Percentiles rank a stretch among this genome's conserved stretches.
Evolutionary conservation across 2,797 vertebrate species (phyloP).

Genomic region (Gymnopithys bicolor): DNA sequence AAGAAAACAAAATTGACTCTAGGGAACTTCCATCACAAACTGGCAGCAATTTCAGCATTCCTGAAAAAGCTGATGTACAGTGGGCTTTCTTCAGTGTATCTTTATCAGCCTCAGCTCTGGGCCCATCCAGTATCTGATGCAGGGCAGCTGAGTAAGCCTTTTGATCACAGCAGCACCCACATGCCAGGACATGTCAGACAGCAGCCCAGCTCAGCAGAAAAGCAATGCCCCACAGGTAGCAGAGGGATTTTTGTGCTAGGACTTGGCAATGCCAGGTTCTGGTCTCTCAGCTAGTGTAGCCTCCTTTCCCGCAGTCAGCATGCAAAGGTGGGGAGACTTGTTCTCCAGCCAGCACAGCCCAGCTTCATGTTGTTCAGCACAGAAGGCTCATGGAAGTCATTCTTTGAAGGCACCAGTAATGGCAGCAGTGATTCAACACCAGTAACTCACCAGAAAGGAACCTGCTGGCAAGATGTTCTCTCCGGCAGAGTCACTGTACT

Average conservation of each 20-base stretch:
- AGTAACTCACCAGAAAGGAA: background rate
- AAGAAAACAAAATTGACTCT: background rate
- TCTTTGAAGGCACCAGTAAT: background rate
- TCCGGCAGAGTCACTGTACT: rapidly evolving
- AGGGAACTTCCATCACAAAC: background rate
- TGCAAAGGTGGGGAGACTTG: background rate
- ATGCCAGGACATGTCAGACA: background rate
- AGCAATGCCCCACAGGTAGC: background rate
- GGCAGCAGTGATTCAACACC: background rate
- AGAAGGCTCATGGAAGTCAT: background rate
- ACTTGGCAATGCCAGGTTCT: background rate
- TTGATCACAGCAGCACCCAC: slow-evolving; percentile 9
- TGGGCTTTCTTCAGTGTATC: background rate
- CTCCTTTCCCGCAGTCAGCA: background rate
- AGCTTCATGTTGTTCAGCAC: rapidly evolving
- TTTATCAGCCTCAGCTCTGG: background rate
- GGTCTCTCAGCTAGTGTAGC: background rate
- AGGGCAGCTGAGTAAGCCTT: background rate
- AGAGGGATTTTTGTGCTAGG: background rate
- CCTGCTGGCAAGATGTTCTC: rapidly evolving
- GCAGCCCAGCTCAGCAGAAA: background rate
- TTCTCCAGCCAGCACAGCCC: background rate
- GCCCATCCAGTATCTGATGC: background rate
- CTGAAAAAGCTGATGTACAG: background rate
- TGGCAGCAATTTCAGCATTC: background rate